Evolutionary conservation across 2,113 vertebrate genomes (phyloP).

Genomic region (Mustela lutreola): DNA sequence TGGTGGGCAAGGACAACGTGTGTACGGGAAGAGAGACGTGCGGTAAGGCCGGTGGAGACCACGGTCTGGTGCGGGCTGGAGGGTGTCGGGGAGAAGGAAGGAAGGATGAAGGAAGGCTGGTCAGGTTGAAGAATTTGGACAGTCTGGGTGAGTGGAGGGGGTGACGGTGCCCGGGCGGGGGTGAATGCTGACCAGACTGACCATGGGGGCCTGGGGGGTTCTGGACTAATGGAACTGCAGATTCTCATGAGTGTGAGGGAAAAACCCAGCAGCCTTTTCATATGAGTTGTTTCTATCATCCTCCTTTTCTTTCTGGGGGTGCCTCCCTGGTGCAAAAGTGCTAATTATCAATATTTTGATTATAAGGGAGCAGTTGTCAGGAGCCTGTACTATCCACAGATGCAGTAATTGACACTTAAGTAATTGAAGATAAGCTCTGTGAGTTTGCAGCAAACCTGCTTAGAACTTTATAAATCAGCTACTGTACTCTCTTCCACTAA

Average conservation of each 20-base stretch:
- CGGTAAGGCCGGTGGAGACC: slow-evolving; percentile 45
- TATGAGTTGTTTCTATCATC: not conserved
- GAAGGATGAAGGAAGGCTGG: not conserved
- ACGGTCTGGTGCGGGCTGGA: not conserved
- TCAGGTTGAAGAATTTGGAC: not conserved
- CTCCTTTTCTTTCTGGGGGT: not conserved
- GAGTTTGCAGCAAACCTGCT: not conserved
- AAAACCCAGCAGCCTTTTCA: not conserved
- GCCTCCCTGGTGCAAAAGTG: not conserved
- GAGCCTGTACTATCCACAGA: not conserved
- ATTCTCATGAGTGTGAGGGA: not conserved
- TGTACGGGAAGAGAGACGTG: not conserved
- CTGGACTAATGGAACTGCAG: not conserved
- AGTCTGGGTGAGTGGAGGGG: not conserved
- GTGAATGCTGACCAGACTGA: not conserved
- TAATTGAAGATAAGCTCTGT: not conserved
- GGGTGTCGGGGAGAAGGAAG: not conserved
- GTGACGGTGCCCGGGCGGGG: not conserved
- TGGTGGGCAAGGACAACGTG: not conserved
- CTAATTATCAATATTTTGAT: not conserved
- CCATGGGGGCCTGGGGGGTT: not conserved
- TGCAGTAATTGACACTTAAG: not conserved
- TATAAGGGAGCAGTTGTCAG: not conserved
- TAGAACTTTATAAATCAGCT: not conserved
- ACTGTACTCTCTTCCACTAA: not conserved